phyloP scores from a whole-genome alignment of 2,888 invertebrate species.

The Drosophila lutescens region DNA sequence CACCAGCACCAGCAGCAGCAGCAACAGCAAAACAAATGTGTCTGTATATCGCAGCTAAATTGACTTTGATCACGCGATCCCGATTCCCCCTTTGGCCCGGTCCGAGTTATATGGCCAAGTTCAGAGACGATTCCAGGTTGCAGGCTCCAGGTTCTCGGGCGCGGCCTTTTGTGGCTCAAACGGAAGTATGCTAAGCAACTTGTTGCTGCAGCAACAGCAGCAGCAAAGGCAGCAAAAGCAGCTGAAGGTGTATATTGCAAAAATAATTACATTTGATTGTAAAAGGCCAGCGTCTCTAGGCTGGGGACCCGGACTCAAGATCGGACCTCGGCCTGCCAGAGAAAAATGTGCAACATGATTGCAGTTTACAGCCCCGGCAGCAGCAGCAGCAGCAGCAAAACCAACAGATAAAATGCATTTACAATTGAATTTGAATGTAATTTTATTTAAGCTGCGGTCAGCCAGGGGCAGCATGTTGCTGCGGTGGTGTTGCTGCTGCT shows the following conservation, averaged over 20 bases:
- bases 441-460: slow-evolving; percentile 82
- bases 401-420: slow-evolving; percentile 83
- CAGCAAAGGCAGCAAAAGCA: slow-evolving; percentile 42
- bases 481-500: slow-evolving; percentile 26
- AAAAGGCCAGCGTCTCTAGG: slow-evolving; percentile 71
- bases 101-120: slow-evolving; percentile 31
- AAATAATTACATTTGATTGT: slow-evolving; percentile 81
- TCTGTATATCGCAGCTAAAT: slow-evolving; percentile 82
- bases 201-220: slow-evolving; percentile 67
- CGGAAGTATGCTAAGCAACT: slow-evolving; percentile 82
- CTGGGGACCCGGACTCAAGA: slow-evolving; percentile 31
- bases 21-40: slow-evolving; percentile 74
- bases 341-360: slow-evolving; percentile 83
- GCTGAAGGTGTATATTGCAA: slow-evolving; percentile 81
- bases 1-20: slow-evolving; percentile 9
- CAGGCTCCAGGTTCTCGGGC: slow-evolving; percentile 36
- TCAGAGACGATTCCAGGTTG: slow-evolving; percentile 36
- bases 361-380: slow-evolving; percentile 74
- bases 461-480: slow-evolving; percentile 63
- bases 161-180: slow-evolving; percentile 73
- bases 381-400: slow-evolving; percentile 50
- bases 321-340: slow-evolving; percentile 54
- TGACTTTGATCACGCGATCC: slow-evolving; percentile 84
- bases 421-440: slow-evolving; percentile 83
- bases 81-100: slow-evolving; percentile 37